phyloP scores from a whole-genome alignment of 2,797 vertebrate species.

The Cuculus canorus region DNA sequence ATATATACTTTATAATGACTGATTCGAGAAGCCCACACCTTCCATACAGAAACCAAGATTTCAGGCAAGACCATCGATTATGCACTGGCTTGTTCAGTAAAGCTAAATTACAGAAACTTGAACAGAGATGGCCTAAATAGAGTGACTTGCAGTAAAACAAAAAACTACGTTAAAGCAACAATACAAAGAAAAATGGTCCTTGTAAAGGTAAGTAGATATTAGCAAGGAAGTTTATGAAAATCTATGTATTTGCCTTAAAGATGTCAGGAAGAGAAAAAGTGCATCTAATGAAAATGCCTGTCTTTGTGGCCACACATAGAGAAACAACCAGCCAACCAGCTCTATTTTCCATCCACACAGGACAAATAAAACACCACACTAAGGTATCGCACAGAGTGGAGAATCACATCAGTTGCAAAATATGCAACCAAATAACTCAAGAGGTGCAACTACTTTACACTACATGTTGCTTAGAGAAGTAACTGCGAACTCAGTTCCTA shows the following conservation, averaged over 20 bases:
- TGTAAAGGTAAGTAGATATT: not conserved
- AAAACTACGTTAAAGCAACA: constrained; percentile 5
- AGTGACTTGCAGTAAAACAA: not conserved
- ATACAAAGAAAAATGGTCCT: not conserved
- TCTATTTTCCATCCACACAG: not conserved
- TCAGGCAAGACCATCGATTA: not conserved
- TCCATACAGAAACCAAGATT: not conserved
- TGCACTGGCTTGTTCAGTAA: not conserved
- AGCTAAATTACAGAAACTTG: not conserved
- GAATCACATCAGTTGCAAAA: not conserved
- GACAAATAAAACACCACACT: not conserved
- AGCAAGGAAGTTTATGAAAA: not conserved
- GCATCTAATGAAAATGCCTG: not conserved
- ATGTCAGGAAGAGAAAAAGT: not conserved
- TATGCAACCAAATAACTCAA: not conserved
- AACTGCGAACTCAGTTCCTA: not conserved
- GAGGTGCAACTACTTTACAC: not conserved
- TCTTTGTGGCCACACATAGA: not conserved
- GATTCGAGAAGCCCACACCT: not conserved
- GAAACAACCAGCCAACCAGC: not conserved
- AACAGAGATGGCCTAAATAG: not conserved
- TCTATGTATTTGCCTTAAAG: not conserved
- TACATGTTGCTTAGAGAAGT: not conserved
- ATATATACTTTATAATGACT: not conserved
- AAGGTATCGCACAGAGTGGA: not conserved